phyloP scores from a whole-genome alignment of 2,113 vertebrate genomes.

The Isurus oxyrinchus region DNA sequence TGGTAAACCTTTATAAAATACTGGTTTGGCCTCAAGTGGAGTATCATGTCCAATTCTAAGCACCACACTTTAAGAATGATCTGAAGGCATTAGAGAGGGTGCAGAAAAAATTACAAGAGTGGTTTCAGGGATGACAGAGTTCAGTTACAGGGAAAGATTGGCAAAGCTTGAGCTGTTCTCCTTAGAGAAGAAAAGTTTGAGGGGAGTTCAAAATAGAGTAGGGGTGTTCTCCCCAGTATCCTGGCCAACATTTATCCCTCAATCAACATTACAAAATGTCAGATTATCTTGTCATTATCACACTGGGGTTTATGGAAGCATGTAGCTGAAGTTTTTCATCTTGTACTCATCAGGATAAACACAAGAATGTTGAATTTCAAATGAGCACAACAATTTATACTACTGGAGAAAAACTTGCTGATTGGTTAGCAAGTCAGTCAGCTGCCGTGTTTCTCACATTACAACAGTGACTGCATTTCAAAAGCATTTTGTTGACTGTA shows the following conservation, averaged over 20 bases:
- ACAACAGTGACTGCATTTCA: too few relatives aligned
- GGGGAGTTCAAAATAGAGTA: too few relatives aligned
- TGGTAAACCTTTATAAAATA: neutral
- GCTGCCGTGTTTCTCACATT: too few relatives aligned
- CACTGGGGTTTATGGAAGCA: neutral
- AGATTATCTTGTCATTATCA: neutral
- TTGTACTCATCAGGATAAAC: neutral
- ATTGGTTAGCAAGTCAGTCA: neutral
- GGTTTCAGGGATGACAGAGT: neutral
- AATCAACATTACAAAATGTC: too few relatives aligned
- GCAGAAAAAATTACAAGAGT: neutral
- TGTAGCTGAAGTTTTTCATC: neutral
- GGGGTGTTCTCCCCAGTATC: too few relatives aligned
- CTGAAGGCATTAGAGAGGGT: neutral
- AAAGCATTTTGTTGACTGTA: too few relatives aligned
- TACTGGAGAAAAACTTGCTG: too few relatives aligned
- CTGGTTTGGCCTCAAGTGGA: neutral
- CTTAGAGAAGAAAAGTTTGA: too few relatives aligned
- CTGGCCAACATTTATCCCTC: too few relatives aligned
- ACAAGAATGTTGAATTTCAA: neutral
- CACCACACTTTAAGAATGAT: neutral
- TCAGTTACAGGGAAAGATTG: neutral
- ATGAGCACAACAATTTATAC: neutral
- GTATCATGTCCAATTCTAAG: neutral
- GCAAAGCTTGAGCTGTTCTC: too few relatives aligned